Conservation (phyloP, 2,113 vertebrate species). For the Heloderma charlesbogerti region DNA sequence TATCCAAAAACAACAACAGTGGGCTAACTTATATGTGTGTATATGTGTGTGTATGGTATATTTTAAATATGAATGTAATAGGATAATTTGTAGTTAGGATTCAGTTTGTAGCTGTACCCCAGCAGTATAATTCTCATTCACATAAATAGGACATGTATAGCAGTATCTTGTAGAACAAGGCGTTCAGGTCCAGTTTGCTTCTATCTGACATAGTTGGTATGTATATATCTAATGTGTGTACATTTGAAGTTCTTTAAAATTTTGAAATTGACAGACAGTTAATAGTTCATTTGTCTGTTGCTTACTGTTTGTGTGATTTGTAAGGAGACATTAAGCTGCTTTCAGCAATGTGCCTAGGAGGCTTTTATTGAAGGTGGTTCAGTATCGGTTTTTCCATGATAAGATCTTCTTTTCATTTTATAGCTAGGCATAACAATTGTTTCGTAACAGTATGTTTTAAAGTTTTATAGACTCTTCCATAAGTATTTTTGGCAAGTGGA, state of each 20-base stretch:
- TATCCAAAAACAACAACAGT: background rate
- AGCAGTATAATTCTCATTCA: background rate
- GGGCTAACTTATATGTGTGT: background rate
- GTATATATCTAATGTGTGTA: background rate
- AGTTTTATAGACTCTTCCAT: background rate
- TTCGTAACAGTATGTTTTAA: background rate
- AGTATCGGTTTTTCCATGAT: background rate
- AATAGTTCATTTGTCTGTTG: background rate
- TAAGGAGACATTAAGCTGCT: background rate
- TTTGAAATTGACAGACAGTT: background rate
- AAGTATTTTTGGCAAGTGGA: background rate
- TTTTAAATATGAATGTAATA: background rate
- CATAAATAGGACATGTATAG: background rate
- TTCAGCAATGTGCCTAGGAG: background rate
- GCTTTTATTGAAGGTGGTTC: background rate
- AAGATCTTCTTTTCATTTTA: background rate
- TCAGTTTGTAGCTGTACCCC: background rate
- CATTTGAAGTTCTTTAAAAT: background rate
- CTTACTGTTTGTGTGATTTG: background rate
- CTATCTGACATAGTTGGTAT: background rate
- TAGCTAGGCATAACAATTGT: background rate
- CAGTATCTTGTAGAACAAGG: background rate
- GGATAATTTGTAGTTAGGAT: background rate
- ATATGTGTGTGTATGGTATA: background rate
- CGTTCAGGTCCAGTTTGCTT: background rate